phyloP scores from a whole-genome alignment of 2,113 vertebrate species.

The Trichomycterus rosablanca region DNA sequence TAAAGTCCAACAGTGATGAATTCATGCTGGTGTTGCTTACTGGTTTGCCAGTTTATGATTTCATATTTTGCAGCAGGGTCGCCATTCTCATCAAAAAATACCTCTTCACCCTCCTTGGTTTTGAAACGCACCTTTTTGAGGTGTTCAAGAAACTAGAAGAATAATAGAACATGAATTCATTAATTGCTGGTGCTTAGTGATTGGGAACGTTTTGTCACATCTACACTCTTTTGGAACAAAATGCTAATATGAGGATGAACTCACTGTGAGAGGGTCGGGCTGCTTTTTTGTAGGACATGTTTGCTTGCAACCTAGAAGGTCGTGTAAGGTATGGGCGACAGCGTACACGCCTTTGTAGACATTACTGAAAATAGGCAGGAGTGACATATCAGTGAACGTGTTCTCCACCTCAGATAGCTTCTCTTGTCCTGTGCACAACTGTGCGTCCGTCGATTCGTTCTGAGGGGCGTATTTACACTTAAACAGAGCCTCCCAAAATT shows the following conservation, averaged over 20 bases:
- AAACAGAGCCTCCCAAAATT: too few species aligned
- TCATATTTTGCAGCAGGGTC: constrained; percentile 63
- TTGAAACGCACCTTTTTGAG: constrained; percentile 58
- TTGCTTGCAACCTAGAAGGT: constrained; percentile 31
- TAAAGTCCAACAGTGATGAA: too few species aligned
- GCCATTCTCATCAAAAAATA: constrained; percentile 65
- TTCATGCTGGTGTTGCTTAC: constrained; percentile 41
- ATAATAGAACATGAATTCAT: background rate
- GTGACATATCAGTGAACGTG: constrained; percentile 46
- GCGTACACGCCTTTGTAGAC: too few species aligned
- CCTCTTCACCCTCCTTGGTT: too few species aligned
- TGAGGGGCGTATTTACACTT: background rate
- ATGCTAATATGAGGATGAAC: background rate
- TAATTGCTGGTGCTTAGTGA: background rate
- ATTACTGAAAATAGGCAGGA: constrained; percentile 41
- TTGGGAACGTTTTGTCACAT: background rate
- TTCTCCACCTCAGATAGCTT: constrained; percentile 39
- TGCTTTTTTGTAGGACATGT: constrained; percentile 21
- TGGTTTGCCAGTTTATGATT: constrained; percentile 66
- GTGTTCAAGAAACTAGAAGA: constrained; percentile 58
- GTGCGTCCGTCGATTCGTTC: background rate
- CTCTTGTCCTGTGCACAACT: constrained; percentile 41
- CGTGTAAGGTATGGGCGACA: constrained; percentile 43
- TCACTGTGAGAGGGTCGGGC: constrained; percentile 25
- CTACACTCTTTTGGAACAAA: too few species aligned